A percentile compares a stretch with the other conserved stretches of the same genome.
Evolutionary conservation across 2,888 invertebrate species (phyloP).

Genomic region (Brachyptera risi): DNA sequence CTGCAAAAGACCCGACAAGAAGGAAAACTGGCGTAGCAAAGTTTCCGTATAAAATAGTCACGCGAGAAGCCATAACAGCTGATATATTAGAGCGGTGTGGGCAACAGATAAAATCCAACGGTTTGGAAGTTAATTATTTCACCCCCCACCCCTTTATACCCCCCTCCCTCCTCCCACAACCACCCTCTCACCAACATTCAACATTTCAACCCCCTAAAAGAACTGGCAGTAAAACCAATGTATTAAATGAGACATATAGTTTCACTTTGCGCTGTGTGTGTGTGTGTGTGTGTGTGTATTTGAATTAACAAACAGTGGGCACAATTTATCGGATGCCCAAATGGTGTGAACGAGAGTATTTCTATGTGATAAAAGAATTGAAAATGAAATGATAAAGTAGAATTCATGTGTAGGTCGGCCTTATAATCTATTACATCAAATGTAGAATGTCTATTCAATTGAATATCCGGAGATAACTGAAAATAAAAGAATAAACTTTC

Average conservation of each 20-base stretch:
- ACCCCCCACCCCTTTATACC: background rate
- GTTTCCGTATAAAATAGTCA: conserved; percentile 20
- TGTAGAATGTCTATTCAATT: no score
- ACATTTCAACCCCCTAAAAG: background rate
- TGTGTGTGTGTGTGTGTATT: no score
- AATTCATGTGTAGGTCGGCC: no score
- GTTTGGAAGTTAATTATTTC: conserved; percentile 20
- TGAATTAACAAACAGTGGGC: no score
- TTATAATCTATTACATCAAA: no score
- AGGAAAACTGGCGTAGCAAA: conserved; percentile 9
- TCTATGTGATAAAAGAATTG: no score
- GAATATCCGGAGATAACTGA: no score
- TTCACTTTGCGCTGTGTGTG: background rate
- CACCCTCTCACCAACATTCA: background rate
- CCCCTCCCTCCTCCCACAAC: background rate
- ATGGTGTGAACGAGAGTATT: no score
- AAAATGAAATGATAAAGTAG: no score
- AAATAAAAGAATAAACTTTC: no score
- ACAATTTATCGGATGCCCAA: no score
- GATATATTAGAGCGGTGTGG: conserved; percentile 18
- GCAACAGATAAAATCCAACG: conserved; percentile 20
- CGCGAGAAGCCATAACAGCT: conserved; percentile 5
- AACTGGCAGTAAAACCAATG: background rate
- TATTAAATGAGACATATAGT: conserved; percentile 6
- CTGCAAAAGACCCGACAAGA: background rate